These are phyloP conservation scores for Polyergus mexicanus DNA, from an alignment of 1,140 invertebrate species.

Conservation along the genomic window DNA sequence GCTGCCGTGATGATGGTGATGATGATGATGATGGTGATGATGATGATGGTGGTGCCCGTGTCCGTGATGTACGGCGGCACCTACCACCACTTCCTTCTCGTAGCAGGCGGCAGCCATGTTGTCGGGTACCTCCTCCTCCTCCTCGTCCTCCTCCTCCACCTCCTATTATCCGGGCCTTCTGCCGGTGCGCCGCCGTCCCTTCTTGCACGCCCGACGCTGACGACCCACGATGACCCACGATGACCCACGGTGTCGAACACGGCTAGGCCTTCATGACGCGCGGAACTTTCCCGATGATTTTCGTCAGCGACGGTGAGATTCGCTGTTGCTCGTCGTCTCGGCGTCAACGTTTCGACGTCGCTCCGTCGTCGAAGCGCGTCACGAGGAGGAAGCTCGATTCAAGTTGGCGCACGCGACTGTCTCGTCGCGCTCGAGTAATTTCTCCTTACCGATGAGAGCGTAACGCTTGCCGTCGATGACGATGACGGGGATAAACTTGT, in stretches of 20 bases:
- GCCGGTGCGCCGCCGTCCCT: constrained; percentile 64
- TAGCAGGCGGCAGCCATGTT: constrained; percentile 81
- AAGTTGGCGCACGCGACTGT: constrained; percentile 32
- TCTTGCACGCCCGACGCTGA: constrained; percentile 65
- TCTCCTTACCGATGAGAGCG: not conserved
- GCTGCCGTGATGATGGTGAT: constrained; percentile 69
- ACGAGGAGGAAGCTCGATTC: not conserved
- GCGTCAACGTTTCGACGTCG: constrained; percentile 43
- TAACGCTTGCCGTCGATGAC: not conserved
- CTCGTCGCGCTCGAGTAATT: not conserved
- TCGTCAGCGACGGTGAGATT: constrained; percentile 53
- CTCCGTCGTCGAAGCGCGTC: constrained; percentile 37
- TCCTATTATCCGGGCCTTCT: constrained; percentile 69
- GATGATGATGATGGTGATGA: constrained; percentile 72
- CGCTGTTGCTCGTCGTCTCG: constrained; percentile 54
- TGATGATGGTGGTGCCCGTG: constrained; percentile 68
- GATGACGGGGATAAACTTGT: constrained; percentile 45
- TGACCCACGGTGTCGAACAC: constrained; percentile 65
- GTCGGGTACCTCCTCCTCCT: constrained; percentile 67
- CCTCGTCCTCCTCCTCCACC: constrained; percentile 61
- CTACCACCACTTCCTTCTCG: constrained; percentile 79
- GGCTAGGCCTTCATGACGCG: constrained; percentile 70
- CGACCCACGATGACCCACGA: constrained; percentile 64
- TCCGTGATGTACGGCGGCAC: constrained; percentile 73
- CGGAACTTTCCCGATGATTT: constrained; percentile 60